phyloP scores from a whole-genome alignment of 2,888 invertebrate genomes.

The Mesopsocus fuscifrons region DNA sequence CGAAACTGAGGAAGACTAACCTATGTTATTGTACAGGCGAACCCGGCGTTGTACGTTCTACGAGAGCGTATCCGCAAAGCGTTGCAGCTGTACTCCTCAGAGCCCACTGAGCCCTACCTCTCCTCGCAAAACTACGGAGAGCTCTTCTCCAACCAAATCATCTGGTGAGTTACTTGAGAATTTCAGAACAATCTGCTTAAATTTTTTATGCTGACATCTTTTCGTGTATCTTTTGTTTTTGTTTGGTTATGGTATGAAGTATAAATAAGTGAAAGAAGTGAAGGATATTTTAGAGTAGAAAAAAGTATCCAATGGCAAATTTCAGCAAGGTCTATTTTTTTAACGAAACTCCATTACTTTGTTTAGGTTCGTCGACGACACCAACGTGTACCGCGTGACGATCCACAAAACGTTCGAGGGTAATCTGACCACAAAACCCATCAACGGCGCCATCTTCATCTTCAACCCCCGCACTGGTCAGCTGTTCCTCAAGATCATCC shows the following conservation, averaged over 20 bases:
- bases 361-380: slow-evolving; percentile 85
- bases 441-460: slow-evolving; percentile 99
- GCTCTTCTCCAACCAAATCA: slow-evolving; percentile 99
- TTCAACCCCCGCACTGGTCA: slow-evolving; percentile 99
- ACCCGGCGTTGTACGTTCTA: slow-evolving; percentile 93
- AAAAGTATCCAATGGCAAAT: too few species aligned
- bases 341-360: too few species aligned
- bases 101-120: slow-evolving; percentile 97
- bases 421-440: slow-evolving; percentile 96
- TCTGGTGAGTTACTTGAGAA: slow-evolving; percentile 69
- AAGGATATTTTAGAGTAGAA: too few species aligned
- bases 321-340: too few species aligned
- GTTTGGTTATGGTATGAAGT: too few species aligned
- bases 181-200: too few species aligned
- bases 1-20: too few species aligned
- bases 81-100: slow-evolving; percentile 91
- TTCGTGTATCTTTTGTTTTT: too few species aligned
- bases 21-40: slow-evolving; percentile 35
- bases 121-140: slow-evolving; percentile 99
- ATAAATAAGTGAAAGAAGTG: too few species aligned
- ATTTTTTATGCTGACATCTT: too few species aligned
- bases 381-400: slow-evolving; percentile 97
- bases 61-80: slow-evolving; percentile 98
- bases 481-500: slow-evolving; percentile 97
- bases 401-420: slow-evolving; percentile 99